Base-by-base conservation (phyloP, 2,113 vertebrate species). In the Jaculus jaculus region DNA sequence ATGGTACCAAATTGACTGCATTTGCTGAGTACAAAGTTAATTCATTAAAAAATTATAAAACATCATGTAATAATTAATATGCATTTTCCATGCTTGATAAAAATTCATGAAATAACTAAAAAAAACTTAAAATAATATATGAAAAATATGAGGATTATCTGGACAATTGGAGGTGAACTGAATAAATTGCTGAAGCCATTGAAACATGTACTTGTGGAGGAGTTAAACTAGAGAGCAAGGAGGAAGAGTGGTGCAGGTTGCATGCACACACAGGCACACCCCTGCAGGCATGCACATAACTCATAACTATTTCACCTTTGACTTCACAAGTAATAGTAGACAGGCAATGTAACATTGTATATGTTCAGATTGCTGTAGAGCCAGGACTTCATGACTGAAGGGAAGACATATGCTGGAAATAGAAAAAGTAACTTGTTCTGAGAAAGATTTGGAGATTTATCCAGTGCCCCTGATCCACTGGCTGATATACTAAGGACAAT, bases 351-450 rank as follows among this genome's bases (percentile, higher is more conserved):
- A 37, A 47, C 39, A 32, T 23, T 77, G 61, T 87, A 66, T 66
- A 72, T 2, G 75, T 71, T 74, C 30, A 28, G 51, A 39, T 90
- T 90, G 80, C 42, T 80, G 9, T 37, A 37, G 10, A 92, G 15
- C 37, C 65, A 69, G 69, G 66, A 63, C 12, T 65, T 96, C 74
- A 79, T 69, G 30, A 86, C 13, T 79, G 66, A 78, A 61, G 32
- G 66, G n/a, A 4, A 90, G 74, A 63, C 54, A 28, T 75, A 28
- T 15, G 42, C 82, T 87, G 39, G 30, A 92, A 78, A 60, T 87
- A 90, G 54, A 73, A 32, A 72, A 92, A 78, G 65, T 37, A 61
- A 87, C 87, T 83, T 87, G 23, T n/a, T 92, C 65, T 73, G 47
- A n/a, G 61, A 82, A 74, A 81, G 24, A 79, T 92, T 89, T 78